A percentile compares a stretch with the other conserved stretches of the same genome.
These are phyloP conservation scores for Hydrocynus forskahlii DNA, from an alignment of 2,797 vertebrate genomes.

Conservation along the genomic window DNA sequence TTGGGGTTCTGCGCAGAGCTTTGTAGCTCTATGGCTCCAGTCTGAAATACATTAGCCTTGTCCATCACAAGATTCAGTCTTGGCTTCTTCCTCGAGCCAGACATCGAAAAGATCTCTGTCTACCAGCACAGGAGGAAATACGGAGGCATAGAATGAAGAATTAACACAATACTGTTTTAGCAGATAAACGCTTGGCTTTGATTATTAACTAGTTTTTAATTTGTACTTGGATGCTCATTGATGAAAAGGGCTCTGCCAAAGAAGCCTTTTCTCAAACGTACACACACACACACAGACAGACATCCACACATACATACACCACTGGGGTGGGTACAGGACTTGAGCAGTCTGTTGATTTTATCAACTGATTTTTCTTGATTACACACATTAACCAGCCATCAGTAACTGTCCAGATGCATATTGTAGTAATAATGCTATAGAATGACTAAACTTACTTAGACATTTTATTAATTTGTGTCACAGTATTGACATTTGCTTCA, in stretches of 20 bases:
- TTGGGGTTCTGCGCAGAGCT: slow-evolving; percentile 71
- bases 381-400: no score
- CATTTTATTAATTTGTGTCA: no score
- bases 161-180: slow-evolving; percentile 71
- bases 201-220: slow-evolving; percentile 67
- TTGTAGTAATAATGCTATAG: no score
- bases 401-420: no score
- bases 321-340: no score
- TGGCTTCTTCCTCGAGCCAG: slow-evolving; percentile 69
- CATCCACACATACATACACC: no score
- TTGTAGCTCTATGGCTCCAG: slow-evolving; percentile 71
- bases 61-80: slow-evolving; percentile 78
- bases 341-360: no score
- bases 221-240: slow-evolving; percentile 72
- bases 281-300: no score
- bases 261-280: slow-evolving; percentile 44
- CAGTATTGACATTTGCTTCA: no score
- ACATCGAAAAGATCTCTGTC: slow-evolving; percentile 46
- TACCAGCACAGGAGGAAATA: slow-evolving; percentile 14
- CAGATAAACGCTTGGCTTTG: slow-evolving; percentile 71
- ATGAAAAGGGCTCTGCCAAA: slow-evolving; percentile 52
- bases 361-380: no score
- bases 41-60: slow-evolving; percentile 80
- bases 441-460: no score
- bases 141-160: neutral